Evolutionary conservation across 2,113 vertebrate species (phyloP).

Genomic region (Odontesthes bonariensis): DNA sequence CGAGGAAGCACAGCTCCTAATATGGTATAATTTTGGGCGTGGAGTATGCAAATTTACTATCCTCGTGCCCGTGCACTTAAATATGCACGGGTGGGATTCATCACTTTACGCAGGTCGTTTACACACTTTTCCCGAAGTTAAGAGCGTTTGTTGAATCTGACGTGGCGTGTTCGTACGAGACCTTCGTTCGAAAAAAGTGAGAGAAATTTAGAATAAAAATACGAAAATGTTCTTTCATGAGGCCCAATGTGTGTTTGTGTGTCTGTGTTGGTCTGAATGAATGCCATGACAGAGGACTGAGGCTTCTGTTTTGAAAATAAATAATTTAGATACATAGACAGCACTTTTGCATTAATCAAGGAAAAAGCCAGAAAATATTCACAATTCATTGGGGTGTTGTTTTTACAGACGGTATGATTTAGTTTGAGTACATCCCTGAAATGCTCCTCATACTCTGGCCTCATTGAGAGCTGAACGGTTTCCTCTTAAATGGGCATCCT

Average conservation of each 20-base stretch:
- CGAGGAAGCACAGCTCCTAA: no score
- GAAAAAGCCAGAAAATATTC: slow-evolving; percentile 31
- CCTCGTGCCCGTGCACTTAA: no score
- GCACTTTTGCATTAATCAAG: slow-evolving; percentile 21
- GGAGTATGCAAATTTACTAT: no score
- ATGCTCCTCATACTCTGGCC: slow-evolving; percentile 11
- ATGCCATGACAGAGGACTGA: background rate
- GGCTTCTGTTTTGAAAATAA: slow-evolving; percentile 14
- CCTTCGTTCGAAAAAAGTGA: no score
- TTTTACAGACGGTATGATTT: slow-evolving; percentile 25
- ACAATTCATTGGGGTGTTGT: slow-evolving; percentile 21
- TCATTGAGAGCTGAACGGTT: slow-evolving; percentile 24
- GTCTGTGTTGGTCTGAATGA: background rate
- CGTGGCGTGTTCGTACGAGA: no score
- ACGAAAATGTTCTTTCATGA: no score
- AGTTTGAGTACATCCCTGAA: slow-evolving; percentile 17
- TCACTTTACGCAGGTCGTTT: no score
- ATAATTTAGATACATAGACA: slow-evolving; percentile 18
- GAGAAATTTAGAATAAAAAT: no score
- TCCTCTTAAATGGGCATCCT: slow-evolving; percentile 2
- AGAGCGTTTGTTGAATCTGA: no score
- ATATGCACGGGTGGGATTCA: no score
- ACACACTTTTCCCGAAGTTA: no score
- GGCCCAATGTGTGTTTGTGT: background rate
- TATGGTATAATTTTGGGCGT: no score